Evolutionary conservation across 2,888 invertebrate genomes (phyloP).

Genomic region (Drosophila kuntzei): DNA sequence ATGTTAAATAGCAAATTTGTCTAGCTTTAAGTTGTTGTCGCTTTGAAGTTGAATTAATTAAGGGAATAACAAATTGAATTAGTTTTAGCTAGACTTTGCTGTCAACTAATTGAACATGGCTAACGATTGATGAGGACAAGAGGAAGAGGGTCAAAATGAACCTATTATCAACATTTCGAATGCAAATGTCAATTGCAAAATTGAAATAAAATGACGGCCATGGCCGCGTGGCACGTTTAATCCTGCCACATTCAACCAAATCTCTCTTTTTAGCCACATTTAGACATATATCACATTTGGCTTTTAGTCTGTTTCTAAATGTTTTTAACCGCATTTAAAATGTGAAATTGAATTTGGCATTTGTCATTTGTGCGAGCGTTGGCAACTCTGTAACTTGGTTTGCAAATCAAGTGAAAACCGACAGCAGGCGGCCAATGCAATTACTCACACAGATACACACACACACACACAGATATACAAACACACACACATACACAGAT

Average conservation of each 20-base stretch:
- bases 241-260: conserved; percentile 7
- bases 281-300: conserved; percentile 9
- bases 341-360: conserved; percentile 52
- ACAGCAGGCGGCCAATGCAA: conserved; percentile 43
- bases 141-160: not conserved
- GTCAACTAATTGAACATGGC: conserved; percentile 10
- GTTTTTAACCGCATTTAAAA: conserved; percentile 37
- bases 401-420: conserved; percentile 65
- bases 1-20: not conserved
- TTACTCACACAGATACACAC: conserved; percentile 21
- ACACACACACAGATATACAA: conserved; percentile 15
- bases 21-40: not conserved
- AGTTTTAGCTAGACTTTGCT: conserved; percentile 11
- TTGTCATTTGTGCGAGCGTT: conserved; percentile 24
- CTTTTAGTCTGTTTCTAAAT: conserved; percentile 24
- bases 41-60: conserved; percentile 13
- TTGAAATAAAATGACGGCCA: conserved; percentile 11
- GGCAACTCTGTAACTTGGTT: conserved; percentile 46
- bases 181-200: conserved; percentile 22
- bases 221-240: conserved; percentile 54
- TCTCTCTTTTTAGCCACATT: not conserved
- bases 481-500: conserved; percentile 14
- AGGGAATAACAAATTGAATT: conserved; percentile 19
- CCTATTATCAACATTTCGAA: conserved; percentile 34
- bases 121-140: not conserved